phyloP scores from a whole-genome alignment of 2,113 vertebrate species.

The Casuarius casuarius region DNA sequence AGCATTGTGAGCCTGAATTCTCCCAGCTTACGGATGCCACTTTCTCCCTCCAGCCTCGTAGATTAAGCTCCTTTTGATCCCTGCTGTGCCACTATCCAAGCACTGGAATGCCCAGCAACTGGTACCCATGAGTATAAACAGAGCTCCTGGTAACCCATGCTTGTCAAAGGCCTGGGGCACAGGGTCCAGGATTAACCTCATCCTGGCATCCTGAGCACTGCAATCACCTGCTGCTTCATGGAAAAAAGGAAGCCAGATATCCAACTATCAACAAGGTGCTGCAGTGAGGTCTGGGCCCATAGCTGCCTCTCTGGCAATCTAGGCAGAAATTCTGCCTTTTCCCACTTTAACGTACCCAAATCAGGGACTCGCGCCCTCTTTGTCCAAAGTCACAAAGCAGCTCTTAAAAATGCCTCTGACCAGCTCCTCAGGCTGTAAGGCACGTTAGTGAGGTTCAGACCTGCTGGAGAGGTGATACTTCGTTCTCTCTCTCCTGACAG shows the following conservation, averaged over 20 bases:
- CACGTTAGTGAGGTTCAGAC: background rate
- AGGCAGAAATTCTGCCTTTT: background rate
- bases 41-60: background rate
- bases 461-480: background rate
- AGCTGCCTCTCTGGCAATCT: background rate
- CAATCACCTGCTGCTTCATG: background rate
- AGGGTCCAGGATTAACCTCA: background rate
- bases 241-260: background rate
- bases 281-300: rapidly evolving
- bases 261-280: background rate
- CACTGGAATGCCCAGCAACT: background rate
- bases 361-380: background rate
- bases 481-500: background rate
- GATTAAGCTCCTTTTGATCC: background rate
- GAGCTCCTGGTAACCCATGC: background rate
- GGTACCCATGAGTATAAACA: background rate
- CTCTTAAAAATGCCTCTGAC: background rate
- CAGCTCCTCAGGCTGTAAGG: background rate
- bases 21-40: background rate
- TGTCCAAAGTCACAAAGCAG: background rate
- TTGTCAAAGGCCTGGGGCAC: no score
- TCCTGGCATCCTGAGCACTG: background rate
- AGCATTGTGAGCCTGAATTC: background rate
- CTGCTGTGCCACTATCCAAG: rapidly evolving
- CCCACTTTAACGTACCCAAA: background rate